Percentiles rank a stretch among this genome's conserved stretches.
These are phyloP conservation scores for Mastomys coucha DNA, from an alignment of 2,113 vertebrate genomes.

Conservation along the genomic window DNA sequence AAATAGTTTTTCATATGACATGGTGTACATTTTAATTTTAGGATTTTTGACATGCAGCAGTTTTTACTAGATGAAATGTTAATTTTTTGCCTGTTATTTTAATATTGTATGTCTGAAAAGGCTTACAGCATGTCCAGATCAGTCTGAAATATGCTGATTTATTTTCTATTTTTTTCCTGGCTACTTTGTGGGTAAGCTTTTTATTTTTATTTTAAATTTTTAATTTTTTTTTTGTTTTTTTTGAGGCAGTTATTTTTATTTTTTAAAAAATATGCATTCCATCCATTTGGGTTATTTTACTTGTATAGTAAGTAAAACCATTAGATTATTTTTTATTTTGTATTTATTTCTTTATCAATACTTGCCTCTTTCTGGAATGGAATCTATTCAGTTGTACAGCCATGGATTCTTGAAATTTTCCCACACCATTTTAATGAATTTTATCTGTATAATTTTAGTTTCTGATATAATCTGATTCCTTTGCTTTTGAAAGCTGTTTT, in stretches of 20 bases:
- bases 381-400: neutral
- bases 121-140: neutral
- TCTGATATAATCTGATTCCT: neutral
- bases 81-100: neutral
- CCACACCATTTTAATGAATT: neutral
- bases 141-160: neutral
- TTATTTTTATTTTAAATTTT: neutral
- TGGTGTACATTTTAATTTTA: neutral
- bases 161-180: neutral
- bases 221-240: too few species aligned
- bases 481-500: constrained; percentile 34
- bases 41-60: neutral
- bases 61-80: neutral
- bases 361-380: neutral
- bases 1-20: neutral
- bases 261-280: neutral
- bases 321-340: neutral
- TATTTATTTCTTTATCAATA: neutral
- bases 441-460: neutral
- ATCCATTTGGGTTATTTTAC: neutral
- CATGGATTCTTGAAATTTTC: neutral
- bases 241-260: too few species aligned
- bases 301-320: neutral
- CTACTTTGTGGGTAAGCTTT: neutral
- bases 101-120: neutral